These are phyloP conservation scores for Drosophila yooni DNA, from an alignment of 2,888 invertebrate species.

Conservation along the genomic window DNA sequence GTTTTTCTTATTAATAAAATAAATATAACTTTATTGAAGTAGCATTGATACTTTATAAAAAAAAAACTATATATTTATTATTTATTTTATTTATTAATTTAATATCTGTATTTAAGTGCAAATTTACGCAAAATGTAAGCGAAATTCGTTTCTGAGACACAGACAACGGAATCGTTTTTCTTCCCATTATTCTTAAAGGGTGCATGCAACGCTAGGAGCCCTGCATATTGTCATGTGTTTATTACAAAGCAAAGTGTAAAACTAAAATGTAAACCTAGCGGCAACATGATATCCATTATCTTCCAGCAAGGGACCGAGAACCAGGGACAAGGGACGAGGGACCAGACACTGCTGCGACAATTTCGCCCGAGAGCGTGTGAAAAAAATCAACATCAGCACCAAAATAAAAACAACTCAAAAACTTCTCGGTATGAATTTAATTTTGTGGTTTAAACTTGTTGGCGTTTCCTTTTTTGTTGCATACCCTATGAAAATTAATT, in stretches of 20 bases:
- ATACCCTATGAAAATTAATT: slow-evolving; percentile 3
- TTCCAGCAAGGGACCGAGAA: slow-evolving; percentile 11
- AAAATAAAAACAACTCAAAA: slow-evolving; percentile 36
- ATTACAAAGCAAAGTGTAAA: slow-evolving; percentile 70
- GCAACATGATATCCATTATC: slow-evolving; percentile 78
- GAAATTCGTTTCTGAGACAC: slow-evolving; percentile 11
- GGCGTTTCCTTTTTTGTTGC: slow-evolving; percentile 9
- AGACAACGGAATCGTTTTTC: background rate
- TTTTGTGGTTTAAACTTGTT: slow-evolving; percentile 68
- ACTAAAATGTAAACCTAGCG: slow-evolving; percentile 72
- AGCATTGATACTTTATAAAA: background rate
- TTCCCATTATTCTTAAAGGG: slow-evolving; percentile 23
- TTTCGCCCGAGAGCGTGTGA: slow-evolving; percentile 22
- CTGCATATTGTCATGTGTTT: slow-evolving; percentile 71
- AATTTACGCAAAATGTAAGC: background rate
- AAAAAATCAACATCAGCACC: slow-evolving; percentile 27
- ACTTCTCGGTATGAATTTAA: slow-evolving; percentile 66
- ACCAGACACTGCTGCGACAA: slow-evolving; percentile 29
- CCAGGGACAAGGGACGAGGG: slow-evolving; percentile 7
- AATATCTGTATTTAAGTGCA: background rate
- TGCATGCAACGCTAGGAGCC: slow-evolving; percentile 26
- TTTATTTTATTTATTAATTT: background rate
- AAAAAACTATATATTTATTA: background rate
- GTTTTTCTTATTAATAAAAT: background rate
- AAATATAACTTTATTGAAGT: background rate